Evolutionary conservation across 2,888 invertebrate genomes (phyloP), one percentile per base, ranked within the genome.

Genomic region (Eristalis arbustorum): DNA sequence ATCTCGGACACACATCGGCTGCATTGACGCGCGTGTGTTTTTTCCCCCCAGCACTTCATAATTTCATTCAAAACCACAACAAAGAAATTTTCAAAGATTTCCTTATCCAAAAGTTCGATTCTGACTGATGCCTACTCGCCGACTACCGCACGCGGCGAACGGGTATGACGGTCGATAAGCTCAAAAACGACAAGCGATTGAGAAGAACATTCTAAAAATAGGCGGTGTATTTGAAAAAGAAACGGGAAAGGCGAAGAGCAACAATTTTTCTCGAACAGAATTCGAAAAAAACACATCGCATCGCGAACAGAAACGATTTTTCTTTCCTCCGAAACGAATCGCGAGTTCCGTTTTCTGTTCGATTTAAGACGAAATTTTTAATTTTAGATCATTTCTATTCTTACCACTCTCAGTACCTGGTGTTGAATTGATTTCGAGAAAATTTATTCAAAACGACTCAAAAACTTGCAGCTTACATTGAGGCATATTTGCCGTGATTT

Each of bases 251-350:
- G 34, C n/a, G n/a, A n/a, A 0, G 3, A 13, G 37, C 37, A 62
- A 78, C 31, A 18, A 8, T 14, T 71, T 74, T 71, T 68, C 78
- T 84, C 67, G 28, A 64, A 67, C 40, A 61, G n/a, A 37, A 79
- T 73, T 77, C 8, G 68, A 84, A 84, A 69, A 67, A 76, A 69
- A 18, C 57, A 28, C 34, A 28, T 22, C 22, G 14, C 56, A 34
- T 28, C n/a, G 67, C 71, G 74, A 64, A 49, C 80, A 84, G 84
- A 84, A 84, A 84, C 84, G 80, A 80, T 71, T 77, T 88, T 80
- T 80, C 79, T 80, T 80, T 88, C 84, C 69, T 76, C 37, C 84
- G 84, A 84, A 80, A 71, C 88, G 84, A 88, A 62, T 84, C 80
- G 49, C 49, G 80, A 83, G 75, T 77, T 84, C 87, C 79, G 79